Evolutionary conservation across 2,797 vertebrate species (phyloP).

Genomic region (Yasuhikotakia modesta): DNA sequence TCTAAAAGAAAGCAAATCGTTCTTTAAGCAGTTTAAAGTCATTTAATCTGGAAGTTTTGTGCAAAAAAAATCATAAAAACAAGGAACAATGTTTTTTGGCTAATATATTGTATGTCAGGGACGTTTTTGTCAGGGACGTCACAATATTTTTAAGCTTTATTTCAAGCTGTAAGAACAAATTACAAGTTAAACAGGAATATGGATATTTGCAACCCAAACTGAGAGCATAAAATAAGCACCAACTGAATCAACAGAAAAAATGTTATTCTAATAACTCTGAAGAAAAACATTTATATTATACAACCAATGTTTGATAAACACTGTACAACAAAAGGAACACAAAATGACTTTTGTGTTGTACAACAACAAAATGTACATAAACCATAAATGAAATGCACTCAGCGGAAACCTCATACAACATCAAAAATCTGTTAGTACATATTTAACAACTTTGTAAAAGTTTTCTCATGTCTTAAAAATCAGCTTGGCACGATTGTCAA

Average conservation of each 20-base stretch:
- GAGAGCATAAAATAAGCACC: not conserved
- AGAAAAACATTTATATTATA: slow-evolving; percentile 2
- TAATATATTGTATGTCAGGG: slow-evolving; percentile 1
- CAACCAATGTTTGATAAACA: slow-evolving; percentile 13
- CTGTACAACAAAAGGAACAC: not conserved
- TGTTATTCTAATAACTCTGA: not conserved
- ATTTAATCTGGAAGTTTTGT: slow-evolving; percentile 33
- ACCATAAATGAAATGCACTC: slow-evolving; percentile 20
- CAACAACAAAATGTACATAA: slow-evolving; percentile 8
- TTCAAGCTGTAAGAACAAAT: not conserved
- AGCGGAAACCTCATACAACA: slow-evolving; percentile 22
- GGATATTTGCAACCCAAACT: not conserved
- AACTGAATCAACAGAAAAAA: slow-evolving; percentile 11
- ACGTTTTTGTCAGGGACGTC: not conserved
- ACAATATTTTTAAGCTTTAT: not conserved
- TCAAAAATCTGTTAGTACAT: slow-evolving; percentile 1
- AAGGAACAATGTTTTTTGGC: slow-evolving; percentile 17
- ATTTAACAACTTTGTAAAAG: slow-evolving; percentile 44
- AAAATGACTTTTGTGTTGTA: slow-evolving; percentile 35
- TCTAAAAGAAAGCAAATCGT: slow-evolving; percentile 40
- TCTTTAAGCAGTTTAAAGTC: slow-evolving; percentile 39
- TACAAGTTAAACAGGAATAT: not conserved
- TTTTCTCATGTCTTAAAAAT: slow-evolving; percentile 54
- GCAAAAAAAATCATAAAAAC: slow-evolving; percentile 28
- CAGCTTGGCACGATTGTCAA: slow-evolving; percentile 76